Base-by-base conservation (phyloP, 2,888 invertebrate species). In the Dione vanillae region DNA sequence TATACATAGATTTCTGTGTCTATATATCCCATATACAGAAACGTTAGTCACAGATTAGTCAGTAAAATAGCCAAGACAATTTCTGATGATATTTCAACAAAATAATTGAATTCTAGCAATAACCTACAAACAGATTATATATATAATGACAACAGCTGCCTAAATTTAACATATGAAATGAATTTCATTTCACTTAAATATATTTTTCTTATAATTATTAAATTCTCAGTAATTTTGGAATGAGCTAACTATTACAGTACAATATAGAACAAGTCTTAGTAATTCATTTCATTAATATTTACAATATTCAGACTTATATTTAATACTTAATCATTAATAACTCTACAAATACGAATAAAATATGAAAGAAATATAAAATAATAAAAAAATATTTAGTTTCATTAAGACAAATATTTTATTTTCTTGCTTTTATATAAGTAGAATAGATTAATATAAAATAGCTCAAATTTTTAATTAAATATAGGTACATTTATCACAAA, bases 401-500 rank as follows among this genome's bases (percentile, higher is more conserved):
- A 56, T 43, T 43, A 27, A 45, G 43, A 45, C 43, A 20, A 45
- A 45, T n/a, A 61, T 14, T n/a, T 61, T n/a, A 19, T 20, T 43
- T 27, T 27, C 41, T 59, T 59, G n/a, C n/a, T n/a, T n/a, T n/a
- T n/a, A n/a, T 41, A 20, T 45, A 16, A 6, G 27, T 43, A 61
- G 27, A 45, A 61, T 61, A 61, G 43, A 20, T 61, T 27, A n/a
- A 43, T 45, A 61, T 61, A 45, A 61, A 45, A 43, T 61, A 43
- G 43, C 2, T 27, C 43, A n/a, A n/a, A n/a, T n/a, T n/a, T n/a
- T 43, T 61, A 61, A 61, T 43, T 20, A 61, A 45, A 61, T n/a
- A 61, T 61, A 61, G 43, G n/a, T 56, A 56, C 54, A 61, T 27
- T 45, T 61, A 45, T 61, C 61, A 20, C 61, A 61, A 45, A 61